These are phyloP conservation scores for Phyllotis vaccarum DNA, from an alignment of 2,797 vertebrate species.

Conservation along the genomic window DNA sequence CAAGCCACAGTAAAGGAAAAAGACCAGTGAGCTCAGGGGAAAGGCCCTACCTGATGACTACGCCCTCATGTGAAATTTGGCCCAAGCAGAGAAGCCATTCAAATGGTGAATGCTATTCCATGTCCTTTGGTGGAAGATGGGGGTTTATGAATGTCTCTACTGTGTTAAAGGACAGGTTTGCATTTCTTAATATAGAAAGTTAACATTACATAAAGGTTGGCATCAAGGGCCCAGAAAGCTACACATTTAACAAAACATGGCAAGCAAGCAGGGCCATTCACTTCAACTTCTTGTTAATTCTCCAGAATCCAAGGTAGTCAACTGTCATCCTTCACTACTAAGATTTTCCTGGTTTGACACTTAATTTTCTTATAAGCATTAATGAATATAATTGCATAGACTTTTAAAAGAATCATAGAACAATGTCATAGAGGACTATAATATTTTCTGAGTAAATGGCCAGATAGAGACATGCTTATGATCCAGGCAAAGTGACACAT, in stretches of 20 bases:
- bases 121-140: background rate
- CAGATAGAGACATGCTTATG: background rate
- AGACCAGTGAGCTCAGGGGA: background rate
- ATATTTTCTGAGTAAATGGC: background rate
- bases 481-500: background rate
- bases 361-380: background rate
- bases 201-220: background rate
- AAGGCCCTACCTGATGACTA: background rate
- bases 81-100: background rate
- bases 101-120: background rate
- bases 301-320: background rate
- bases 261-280: background rate
- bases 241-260: background rate
- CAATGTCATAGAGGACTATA: background rate
- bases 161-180: background rate
- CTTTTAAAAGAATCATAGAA: background rate
- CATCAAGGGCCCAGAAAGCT: background rate
- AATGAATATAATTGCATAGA: background rate
- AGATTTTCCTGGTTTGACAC: background rate
- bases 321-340: background rate
- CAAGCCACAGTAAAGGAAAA: background rate
- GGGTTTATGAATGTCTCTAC: background rate
- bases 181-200: slow-evolving; percentile 20
- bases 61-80: background rate
- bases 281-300: background rate